Evolutionary conservation across 1,140 invertebrate species (phyloP).

Genomic region (Aphis craccivora): DNA sequence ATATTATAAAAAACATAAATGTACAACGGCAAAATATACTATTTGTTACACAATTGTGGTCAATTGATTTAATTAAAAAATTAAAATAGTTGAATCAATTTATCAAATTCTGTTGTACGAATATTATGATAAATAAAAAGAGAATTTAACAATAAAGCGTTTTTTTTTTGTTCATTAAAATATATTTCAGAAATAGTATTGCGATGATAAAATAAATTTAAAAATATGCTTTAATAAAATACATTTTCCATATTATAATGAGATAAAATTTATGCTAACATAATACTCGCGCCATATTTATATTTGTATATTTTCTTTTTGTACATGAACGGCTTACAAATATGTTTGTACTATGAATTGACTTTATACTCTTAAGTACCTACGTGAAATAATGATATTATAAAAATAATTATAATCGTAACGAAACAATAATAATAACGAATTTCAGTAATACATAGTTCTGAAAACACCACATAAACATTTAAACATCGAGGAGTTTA

Average conservation of each 20-base stretch:
- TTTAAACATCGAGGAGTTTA: neutral
- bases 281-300: neutral
- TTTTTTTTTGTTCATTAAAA: neutral
- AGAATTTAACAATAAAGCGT: neutral
- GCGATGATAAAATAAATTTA: neutral
- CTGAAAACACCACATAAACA: neutral
- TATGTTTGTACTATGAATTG: neutral
- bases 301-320: neutral
- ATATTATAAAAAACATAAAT: neutral
- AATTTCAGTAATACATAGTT: neutral
- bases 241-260: neutral
- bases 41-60: neutral
- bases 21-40: neutral
- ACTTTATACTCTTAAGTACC: no score
- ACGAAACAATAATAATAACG: neutral
- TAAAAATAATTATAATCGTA: no score
- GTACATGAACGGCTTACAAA: neutral
- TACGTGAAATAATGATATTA: neutral
- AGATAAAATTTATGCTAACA: neutral
- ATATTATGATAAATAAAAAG: neutral
- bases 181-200: neutral
- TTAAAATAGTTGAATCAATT: neutral
- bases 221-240: neutral
- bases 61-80: neutral
- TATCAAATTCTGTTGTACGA: neutral